These are phyloP conservation scores for Eupsittula cactorum DNA, from an alignment of 2,113 vertebrate genomes.

Conservation along the genomic window DNA sequence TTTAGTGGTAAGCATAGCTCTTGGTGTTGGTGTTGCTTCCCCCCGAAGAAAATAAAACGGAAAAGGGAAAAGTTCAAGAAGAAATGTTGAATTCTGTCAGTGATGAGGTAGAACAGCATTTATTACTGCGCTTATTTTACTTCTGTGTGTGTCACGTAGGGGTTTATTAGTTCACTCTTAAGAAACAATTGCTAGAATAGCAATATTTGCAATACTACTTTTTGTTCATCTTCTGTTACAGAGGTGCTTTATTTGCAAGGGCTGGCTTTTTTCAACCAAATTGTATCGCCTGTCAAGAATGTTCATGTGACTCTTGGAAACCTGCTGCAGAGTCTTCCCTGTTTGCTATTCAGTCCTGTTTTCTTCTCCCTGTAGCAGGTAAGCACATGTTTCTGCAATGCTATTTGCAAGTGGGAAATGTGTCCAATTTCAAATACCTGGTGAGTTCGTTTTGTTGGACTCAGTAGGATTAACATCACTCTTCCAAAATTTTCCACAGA, in stretches of 20 bases:
- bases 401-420: not conserved
- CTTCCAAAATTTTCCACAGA: not conserved
- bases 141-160: not conserved
- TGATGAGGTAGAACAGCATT: not conserved
- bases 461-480: not conserved
- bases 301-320: not conserved
- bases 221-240: constrained; percentile 36
- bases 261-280: not conserved
- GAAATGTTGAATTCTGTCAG: not conserved
- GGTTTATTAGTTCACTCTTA: not conserved
- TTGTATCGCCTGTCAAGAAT: not conserved
- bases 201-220: not conserved
- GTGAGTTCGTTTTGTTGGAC: not conserved
- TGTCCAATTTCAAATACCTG: not conserved
- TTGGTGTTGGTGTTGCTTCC: not conserved
- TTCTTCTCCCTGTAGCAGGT: constrained; percentile 52
- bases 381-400: not conserved
- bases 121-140: not conserved
- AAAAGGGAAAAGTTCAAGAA: not conserved
- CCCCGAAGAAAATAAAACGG: not conserved
- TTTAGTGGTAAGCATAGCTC: not conserved
- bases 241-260: constrained; percentile 19
- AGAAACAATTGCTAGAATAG: not conserved
- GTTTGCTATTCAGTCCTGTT: not conserved
- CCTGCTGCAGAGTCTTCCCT: not conserved